Base-by-base conservation (phyloP, 2,888 invertebrate species). In the Apamea sordens region DNA sequence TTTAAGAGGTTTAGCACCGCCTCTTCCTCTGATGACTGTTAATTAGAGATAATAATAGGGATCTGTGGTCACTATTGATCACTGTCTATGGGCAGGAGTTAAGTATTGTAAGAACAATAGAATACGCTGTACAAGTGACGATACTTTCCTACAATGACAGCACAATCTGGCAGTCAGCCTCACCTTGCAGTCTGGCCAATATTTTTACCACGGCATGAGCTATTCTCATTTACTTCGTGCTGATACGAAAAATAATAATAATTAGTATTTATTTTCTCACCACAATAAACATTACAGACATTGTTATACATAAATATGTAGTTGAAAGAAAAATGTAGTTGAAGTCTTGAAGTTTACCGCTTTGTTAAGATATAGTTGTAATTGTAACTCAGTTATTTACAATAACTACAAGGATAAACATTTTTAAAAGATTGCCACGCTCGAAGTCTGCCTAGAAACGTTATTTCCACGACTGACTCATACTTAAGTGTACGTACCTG, bases 401-500 rank as follows among this genome's bases (percentile, higher is more conserved):
- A 53, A 44, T 76, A 28, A 71, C 28, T 63, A 21, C 64, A 50
- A 70, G 53, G 44, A 73, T 61, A 72, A 67, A 28, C 64, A 61
- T 41, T 24, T n/a, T 21, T 21, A 41, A 21, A 24, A 56, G 4
- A 32, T 71, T 15, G 21, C 3, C 44, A 24, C n/a, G 82, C 21
- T 63, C 76, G 73, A 83, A 86, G 73, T 86, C 76, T 63, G 56
- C 63, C 61, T 50, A 61, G 28, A 73, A 75, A 67, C 56, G 41
- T 71, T 67, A 74, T 88, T 78, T 78, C 68, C 59, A 67, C 67
- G 13, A 56, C 32, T 88, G 87, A 88, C 70, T 87, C 87, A 88
- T 76, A 56, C 73, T 8, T 50, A 64, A 50, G 69, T 69, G 47
- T 73, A 68, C 76, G 47, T 73, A 68, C 76, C 76, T 44, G 68